A percentile compares a stretch with the other conserved stretches of the same genome.
These are phyloP conservation scores for Drosophila punjabiensis DNA, from an alignment of 1,140 invertebrate species.

Conservation along the genomic window DNA sequence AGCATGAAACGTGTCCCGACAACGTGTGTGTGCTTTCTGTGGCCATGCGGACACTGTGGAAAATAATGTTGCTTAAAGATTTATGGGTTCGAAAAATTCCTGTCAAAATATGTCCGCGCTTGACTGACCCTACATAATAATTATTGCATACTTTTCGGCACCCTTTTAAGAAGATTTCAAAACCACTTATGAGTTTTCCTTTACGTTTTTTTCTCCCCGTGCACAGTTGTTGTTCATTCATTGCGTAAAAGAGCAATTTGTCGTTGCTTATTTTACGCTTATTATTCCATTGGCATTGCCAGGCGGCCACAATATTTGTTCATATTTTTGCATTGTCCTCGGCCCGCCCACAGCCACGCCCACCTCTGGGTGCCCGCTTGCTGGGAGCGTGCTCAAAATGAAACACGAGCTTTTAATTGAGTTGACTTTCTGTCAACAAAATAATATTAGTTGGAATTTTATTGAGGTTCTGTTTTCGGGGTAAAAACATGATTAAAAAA, in stretches of 20 bases:
- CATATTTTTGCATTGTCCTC: constrained; percentile 37
- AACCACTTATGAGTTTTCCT: neutral
- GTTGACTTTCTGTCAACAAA: constrained; percentile 40
- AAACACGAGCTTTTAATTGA: constrained; percentile 69
- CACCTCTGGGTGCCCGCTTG: constrained; percentile 3
- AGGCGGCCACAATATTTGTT: constrained; percentile 39
- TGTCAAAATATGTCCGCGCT: neutral
- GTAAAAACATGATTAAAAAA: neutral
- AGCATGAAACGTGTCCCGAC: constrained; percentile 54
- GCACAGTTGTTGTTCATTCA: constrained; percentile 22
- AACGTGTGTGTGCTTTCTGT: constrained; percentile 45
- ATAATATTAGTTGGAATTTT: neutral
- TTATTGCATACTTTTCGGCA: neutral
- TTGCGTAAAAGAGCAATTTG: constrained; percentile 50
- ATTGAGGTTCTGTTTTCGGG: neutral
- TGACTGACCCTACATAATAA: neutral
- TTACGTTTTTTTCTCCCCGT: neutral
- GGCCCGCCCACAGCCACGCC: constrained; percentile 10
- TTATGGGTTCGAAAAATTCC: too few relatives aligned
- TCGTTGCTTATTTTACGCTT: constrained; percentile 46
- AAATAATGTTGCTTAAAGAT: neutral
- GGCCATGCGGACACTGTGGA: neutral
- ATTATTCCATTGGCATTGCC: constrained; percentile 47
- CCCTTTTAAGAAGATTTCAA: neutral
- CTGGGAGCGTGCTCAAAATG: constrained; percentile 35